Conservation (phyloP, 2,113 vertebrate species). For the Lynx canadensis region DNA sequence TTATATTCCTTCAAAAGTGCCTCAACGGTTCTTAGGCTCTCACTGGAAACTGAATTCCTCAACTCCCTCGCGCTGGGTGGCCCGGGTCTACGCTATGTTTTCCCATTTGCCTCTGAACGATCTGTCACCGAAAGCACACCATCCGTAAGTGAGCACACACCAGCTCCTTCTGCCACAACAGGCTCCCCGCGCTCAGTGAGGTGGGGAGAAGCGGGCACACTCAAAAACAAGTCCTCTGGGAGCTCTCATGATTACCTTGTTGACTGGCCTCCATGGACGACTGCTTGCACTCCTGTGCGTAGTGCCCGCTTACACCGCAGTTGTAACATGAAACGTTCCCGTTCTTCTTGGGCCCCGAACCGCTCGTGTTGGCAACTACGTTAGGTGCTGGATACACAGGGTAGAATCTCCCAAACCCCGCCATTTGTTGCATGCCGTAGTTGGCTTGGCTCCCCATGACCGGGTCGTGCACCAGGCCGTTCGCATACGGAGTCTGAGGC, state of each 20-base stretch:
- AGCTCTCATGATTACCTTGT: constrained; percentile 92
- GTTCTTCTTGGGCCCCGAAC: constrained; percentile 93
- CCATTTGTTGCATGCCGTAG: constrained; percentile 95
- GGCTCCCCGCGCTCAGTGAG: constrained; percentile 74
- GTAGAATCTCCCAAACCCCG: constrained; percentile 91
- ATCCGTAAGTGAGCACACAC: constrained; percentile 71
- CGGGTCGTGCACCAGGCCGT: constrained; percentile 92
- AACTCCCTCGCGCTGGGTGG: constrained; percentile 61
- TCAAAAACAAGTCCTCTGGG: constrained; percentile 89
- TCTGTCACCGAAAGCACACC: constrained; percentile 78
- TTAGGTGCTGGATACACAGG: constrained; percentile 89
- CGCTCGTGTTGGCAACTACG: constrained; percentile 88
- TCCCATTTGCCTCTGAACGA: constrained; percentile 64
- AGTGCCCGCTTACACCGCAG: constrained; percentile 95
- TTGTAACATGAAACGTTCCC: constrained; percentile 96
- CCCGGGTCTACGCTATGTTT: constrained; percentile 72
- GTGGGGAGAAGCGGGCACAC: constrained; percentile 76
- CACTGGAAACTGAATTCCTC: background rate
- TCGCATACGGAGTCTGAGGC: constrained; percentile 90
- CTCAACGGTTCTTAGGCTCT: background rate
- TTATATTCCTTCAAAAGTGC: background rate
- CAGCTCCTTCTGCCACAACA: constrained; percentile 78
- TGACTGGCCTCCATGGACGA: constrained; percentile 93
- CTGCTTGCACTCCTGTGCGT: constrained; percentile 96
- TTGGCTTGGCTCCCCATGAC: constrained; percentile 92